Evolutionary conservation across 1,140 invertebrate genomes (phyloP), one percentile per base, ranked within the genome.

Genomic region (Conus betulinus): DNA sequence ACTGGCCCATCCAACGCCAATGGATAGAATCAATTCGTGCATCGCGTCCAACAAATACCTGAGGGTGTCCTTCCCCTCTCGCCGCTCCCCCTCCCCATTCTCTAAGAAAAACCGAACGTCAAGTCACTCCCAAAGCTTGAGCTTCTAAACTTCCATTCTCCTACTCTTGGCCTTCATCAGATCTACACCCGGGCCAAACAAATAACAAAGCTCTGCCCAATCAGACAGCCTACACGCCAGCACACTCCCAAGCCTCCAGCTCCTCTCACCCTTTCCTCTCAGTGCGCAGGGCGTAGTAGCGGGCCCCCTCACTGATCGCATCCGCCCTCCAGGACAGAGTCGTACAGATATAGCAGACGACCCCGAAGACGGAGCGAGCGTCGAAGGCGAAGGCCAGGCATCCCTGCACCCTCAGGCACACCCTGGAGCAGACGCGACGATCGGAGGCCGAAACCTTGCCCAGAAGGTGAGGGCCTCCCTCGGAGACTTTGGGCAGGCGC

Each of bases 361-460:
- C 78, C 17, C 76, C 67, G 23, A 57, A 63, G 13, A 27, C 20
- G 23, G 78, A 25, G 7, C 53, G 5, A 11, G 63, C 63, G 52
- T 87, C 83, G 78, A 82, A 82, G n/a, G 78, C 84, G 71, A 88
- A 90, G 4, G 87, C 86, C 60, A 39, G 25, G 39, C 87, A 88
- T 27, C 87, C 84, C 52, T 82, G 27, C 23, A 88, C 74, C 52
- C 84, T 83, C 87, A 90, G 88, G 67, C 87, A 88, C 11, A 90
- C 25, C 20, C 87, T 23, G 23, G 84, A 85, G 67, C 87, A 88
- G 25, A 90, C 84, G 27, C 84, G 82, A n/a, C 89, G 27, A 52
- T 88, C 78, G 17, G 84, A 67, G 3, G 84, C 83, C n/a, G 60
- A 74, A n/a, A 91, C 90, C 52, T 89, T 88, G 53, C 63, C 88